Base-by-base conservation (phyloP, 2,113 vertebrate species). In the Paedocypris sp. region DNA sequence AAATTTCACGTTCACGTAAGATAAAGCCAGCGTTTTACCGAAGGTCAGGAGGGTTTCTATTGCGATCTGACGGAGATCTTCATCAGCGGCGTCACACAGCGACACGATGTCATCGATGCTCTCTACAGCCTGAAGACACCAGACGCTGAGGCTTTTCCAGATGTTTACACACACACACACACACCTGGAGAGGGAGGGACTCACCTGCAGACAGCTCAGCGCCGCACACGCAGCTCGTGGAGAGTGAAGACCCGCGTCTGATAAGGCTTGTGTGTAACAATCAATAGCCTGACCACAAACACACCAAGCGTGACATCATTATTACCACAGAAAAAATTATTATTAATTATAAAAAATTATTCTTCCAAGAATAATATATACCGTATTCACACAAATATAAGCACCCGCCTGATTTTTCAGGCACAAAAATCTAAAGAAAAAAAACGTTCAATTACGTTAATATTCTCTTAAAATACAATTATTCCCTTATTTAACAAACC, bases 31-130 rank as follows among this genome's bases (percentile, higher is more conserved):
- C 12, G 2, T 19, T 88, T 83, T 77, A 98, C 95, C 95, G 3
- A 97, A 89, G 4, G 89, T 89, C 47, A 97, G 83, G 39, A 97
- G 86, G 4, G 91, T 94, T 83, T 97, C 90, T 0, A 91, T 90
- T 0, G 94, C 94, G 42, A 91, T 83, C 13, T 90, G 91, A 36
- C 89, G 87, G 39, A 95, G 87, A 54, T 93, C 93, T 76, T 98
- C 91, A 1, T 86, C 83, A 1, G 89, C 88, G 2, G 90, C 93
- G 69, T 95, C 90, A 68, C 92, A 98, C 74, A 97, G 75, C 0
- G 75, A 85, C 59, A 88, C 83, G 39, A 98, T 82, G 26, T 91
- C 89, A 71, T 82, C 86, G 72, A 96, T 91, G 67, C 94, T 94
- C 72, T 97, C 94, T 0, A 83, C 85, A 32, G 92, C 92, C 95